Conservation (phyloP, 2,888 invertebrate species). For the Acronicta leporina region DNA sequence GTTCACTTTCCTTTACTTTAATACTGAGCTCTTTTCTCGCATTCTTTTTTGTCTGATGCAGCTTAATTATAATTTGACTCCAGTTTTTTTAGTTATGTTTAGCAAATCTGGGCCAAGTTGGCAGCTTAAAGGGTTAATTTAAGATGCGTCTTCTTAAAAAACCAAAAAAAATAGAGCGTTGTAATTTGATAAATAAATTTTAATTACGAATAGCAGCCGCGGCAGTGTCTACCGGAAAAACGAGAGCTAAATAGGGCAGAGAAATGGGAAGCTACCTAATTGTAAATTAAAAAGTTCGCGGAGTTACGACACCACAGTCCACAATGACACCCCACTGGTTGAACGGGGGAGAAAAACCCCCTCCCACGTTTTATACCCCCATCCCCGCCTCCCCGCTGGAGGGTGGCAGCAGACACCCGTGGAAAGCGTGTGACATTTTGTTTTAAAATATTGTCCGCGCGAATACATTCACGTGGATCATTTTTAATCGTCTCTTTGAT, state of each 20-base stretch:
- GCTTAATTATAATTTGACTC: no score
- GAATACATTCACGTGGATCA: slow-evolving; percentile 87
- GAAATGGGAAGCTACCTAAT: slow-evolving; percentile 89
- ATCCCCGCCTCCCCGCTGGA: slow-evolving; percentile 55
- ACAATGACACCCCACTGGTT: slow-evolving; percentile 85
- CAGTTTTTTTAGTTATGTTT: slow-evolving; percentile 8
- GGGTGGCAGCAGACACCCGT: slow-evolving; percentile 80
- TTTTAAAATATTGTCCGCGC: slow-evolving; percentile 89
- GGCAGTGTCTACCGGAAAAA: slow-evolving; percentile 84
- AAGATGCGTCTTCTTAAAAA: slow-evolving; percentile 61
- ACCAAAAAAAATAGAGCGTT: slow-evolving; percentile 70
- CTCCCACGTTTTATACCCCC: slow-evolving; percentile 54
- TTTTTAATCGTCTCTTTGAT: slow-evolving; percentile 83
- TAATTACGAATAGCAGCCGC: slow-evolving; percentile 80
- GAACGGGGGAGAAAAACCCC: slow-evolving; percentile 63
- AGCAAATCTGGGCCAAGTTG: slow-evolving; percentile 26
- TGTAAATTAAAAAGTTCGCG: slow-evolving; percentile 89
- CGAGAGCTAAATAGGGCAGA: slow-evolving; percentile 89
- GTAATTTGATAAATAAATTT: slow-evolving; percentile 87
- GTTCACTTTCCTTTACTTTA: background rate
- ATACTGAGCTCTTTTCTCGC: background rate
- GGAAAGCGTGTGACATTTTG: slow-evolving; percentile 89
- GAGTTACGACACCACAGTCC: slow-evolving; percentile 89
- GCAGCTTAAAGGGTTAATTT: slow-evolving; percentile 35
- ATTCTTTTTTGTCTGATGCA: no score